phyloP scores from a whole-genome alignment of 2,797 vertebrate genomes.

The Lerista edwardsae region DNA sequence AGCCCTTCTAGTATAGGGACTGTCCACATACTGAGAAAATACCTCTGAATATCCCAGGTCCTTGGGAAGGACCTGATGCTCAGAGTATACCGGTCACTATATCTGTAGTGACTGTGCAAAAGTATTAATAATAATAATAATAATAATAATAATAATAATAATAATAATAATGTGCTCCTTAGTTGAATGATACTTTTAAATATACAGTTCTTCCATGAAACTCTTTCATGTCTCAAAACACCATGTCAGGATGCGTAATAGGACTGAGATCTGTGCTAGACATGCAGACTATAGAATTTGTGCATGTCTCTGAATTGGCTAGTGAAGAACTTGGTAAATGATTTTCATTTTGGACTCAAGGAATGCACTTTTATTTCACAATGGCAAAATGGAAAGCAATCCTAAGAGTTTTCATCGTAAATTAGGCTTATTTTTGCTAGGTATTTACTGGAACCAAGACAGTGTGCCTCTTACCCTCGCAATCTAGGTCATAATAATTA shows the following conservation, averaged over 20 bases:
- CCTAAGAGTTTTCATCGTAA: too few relatives aligned
- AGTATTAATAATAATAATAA: too few relatives aligned
- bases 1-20: too few relatives aligned
- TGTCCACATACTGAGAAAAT: too few relatives aligned
- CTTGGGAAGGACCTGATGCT: too few relatives aligned
- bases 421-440: neutral
- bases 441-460: neutral
- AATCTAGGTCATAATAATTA: neutral
- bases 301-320: neutral
- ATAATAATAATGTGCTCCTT: too few relatives aligned
- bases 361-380: neutral
- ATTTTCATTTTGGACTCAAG: neutral
- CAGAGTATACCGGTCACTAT: too few relatives aligned
- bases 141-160: too few relatives aligned
- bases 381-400: too few relatives aligned
- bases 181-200: neutral
- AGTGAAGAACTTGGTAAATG: neutral
- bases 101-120: too few relatives aligned
- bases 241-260: neutral
- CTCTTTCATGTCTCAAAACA: neutral
- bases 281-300: neutral
- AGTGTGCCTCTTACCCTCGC: neutral
- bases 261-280: neutral
- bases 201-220: neutral
- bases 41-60: too few relatives aligned